Percentiles rank a stretch among this genome's conserved stretches.
phyloP scores from a whole-genome alignment of 2,797 vertebrate genomes.

The Sciaenops ocellatus region DNA sequence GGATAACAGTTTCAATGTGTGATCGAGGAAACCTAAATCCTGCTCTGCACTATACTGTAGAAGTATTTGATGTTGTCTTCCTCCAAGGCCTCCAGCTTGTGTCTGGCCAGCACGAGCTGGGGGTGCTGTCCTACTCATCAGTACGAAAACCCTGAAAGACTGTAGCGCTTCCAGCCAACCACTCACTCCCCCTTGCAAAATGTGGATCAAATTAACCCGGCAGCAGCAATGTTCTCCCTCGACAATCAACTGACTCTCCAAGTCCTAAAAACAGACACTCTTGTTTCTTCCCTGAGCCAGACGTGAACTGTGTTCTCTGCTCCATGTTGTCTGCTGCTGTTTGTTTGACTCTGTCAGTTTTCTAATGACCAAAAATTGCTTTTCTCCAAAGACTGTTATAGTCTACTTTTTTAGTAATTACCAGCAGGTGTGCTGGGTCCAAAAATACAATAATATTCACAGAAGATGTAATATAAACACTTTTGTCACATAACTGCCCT shows the following conservation, averaged over 20 bases:
- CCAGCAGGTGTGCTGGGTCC: conserved; percentile 54
- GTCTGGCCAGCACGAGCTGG: conserved; percentile 57
- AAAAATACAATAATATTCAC: conserved; percentile 17
- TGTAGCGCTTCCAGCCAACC: conserved; percentile 60
- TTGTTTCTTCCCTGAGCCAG: conserved; percentile 65
- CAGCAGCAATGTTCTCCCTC: conserved; percentile 76
- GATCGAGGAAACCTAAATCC: conserved; percentile 56
- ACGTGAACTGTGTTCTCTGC: conserved; percentile 61
- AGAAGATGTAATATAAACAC: conserved; percentile 45
- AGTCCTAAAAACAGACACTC: conserved; percentile 75
- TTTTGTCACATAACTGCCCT: conserved; percentile 28
- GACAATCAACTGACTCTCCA: conserved; percentile 70
- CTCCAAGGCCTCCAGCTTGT: conserved; percentile 56
- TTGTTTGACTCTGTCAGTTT: conserved; percentile 74
- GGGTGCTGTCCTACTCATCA: conserved; percentile 69
- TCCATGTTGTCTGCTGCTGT: conserved; percentile 67
- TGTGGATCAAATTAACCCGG: conserved; percentile 83
- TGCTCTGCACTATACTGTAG: conserved; percentile 29
- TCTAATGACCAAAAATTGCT: conserved; percentile 62
- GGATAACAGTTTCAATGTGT: conserved; percentile 65
- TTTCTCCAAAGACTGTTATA: conserved; percentile 44
- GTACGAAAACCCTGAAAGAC: conserved; percentile 62
- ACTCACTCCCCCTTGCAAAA: conserved; percentile 67
- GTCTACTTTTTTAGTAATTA: conserved; percentile 58
- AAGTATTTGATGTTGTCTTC: conserved; percentile 54